phyloP scores from a whole-genome alignment of 2,888 invertebrate species.

The Harmothoe impar region DNA sequence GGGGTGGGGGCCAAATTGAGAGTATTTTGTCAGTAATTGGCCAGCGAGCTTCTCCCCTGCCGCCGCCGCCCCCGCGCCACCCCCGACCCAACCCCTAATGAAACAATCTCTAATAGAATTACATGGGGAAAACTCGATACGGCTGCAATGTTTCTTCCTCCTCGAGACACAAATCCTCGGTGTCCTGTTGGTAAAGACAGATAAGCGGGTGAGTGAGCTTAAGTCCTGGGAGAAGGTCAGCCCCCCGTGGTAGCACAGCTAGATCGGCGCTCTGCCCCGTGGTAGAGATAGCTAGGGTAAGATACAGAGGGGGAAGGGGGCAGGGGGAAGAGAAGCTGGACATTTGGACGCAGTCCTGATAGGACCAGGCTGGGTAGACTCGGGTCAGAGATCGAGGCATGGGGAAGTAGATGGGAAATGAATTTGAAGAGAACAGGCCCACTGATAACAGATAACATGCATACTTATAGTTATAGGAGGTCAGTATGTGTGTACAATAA shows the following conservation, averaged over 20 bases:
- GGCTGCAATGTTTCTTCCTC: not conserved
- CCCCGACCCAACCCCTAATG: not conserved
- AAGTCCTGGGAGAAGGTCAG: not conserved
- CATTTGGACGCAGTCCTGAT: too few relatives aligned
- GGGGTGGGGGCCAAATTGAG: constrained; percentile 36
- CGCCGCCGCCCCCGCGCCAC: not conserved
- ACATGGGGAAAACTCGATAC: not conserved
- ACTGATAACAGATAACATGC: too few relatives aligned
- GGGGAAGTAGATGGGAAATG: too few relatives aligned
- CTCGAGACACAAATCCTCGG: constrained; percentile 34
- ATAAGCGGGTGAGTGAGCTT: constrained; percentile 24
- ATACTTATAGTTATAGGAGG: too few relatives aligned
- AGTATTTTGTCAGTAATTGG: constrained; percentile 45
- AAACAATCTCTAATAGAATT: constrained; percentile 45
- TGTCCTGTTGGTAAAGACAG: constrained; percentile 24
- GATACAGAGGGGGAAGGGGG: not conserved
- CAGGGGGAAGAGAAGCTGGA: not conserved
- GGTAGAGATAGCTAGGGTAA: not conserved
- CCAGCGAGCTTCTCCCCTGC: constrained; percentile 10
- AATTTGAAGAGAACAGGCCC: too few relatives aligned
- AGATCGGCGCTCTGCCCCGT: not conserved
- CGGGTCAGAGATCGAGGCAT: too few relatives aligned
- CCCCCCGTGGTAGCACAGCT: not conserved
- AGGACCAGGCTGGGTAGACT: too few relatives aligned
- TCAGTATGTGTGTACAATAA: too few relatives aligned